Evolutionary conservation across 2,113 vertebrate species (phyloP).

Genomic region (Limnothrissa miodon): DNA sequence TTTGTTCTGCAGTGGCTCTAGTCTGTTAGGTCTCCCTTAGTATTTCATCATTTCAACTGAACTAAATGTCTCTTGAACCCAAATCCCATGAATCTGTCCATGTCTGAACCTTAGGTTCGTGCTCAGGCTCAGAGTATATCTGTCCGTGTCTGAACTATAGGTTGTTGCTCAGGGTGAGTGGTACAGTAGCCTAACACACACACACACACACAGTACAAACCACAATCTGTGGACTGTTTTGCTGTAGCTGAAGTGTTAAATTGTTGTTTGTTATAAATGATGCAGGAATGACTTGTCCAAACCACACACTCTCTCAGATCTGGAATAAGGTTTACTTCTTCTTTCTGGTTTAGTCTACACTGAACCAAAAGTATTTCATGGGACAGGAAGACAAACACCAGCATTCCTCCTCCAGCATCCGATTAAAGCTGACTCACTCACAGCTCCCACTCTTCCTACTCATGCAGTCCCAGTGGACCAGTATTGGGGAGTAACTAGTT

Average conservation of each 20-base stretch:
- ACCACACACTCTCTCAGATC: neutral
- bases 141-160: too few relatives aligned
- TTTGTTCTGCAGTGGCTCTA: too few relatives aligned
- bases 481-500: too few relatives aligned
- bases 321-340: neutral
- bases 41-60: too few relatives aligned
- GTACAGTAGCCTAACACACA: too few relatives aligned
- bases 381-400: neutral
- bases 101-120: too few relatives aligned
- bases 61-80: too few relatives aligned
- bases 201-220: too few relatives aligned
- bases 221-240: neutral
- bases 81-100: too few relatives aligned
- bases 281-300: neutral
- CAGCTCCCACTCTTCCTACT: neutral
- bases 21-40: too few relatives aligned
- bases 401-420: neutral
- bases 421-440: neutral
- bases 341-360: neutral
- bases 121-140: too few relatives aligned
- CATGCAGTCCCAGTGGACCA: neutral
- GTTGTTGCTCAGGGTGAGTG: too few relatives aligned
- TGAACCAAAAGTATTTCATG: neutral
- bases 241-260: neutral
- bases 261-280: neutral